Evolutionary conservation across 2,113 vertebrate genomes (phyloP).

Genomic region (Onychostoma macrolepis): DNA sequence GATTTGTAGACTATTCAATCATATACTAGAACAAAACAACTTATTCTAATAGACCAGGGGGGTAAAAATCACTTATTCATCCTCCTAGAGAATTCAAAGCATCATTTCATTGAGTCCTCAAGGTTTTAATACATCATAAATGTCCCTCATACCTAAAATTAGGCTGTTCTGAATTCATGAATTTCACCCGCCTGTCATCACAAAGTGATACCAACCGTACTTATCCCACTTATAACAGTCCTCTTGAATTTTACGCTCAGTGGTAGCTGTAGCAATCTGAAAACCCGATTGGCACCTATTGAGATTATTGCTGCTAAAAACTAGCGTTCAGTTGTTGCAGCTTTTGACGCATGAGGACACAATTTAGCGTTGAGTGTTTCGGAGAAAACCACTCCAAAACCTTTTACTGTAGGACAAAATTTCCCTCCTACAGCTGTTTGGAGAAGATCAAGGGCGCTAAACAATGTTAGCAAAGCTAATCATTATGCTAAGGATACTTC

Average conservation of each 20-base stretch:
- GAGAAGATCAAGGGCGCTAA: slow-evolving; percentile 5
- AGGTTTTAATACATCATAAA: not conserved
- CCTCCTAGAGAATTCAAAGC: not conserved
- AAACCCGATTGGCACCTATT: not conserved
- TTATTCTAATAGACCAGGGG: not conserved
- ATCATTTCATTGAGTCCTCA: not conserved
- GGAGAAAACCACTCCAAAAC: slow-evolving; percentile 16
- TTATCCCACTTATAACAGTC: not conserved
- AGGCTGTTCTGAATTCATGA: not conserved
- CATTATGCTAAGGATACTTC: slow-evolving; percentile 20
- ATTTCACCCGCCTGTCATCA: not conserved
- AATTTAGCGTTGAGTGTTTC: slow-evolving; percentile 5
- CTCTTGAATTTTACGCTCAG: not conserved
- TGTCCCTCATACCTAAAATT: not conserved
- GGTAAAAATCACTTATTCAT: not conserved
- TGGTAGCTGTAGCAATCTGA: not conserved
- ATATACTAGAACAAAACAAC: not conserved
- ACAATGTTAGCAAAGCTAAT: not conserved
- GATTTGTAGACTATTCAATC: not conserved
- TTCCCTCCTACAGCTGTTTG: not conserved
- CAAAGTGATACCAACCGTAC: not conserved
- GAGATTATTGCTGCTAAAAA: not conserved
- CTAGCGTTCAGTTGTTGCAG: not conserved
- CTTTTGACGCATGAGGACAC: not conserved
- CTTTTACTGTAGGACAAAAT: not conserved